phyloP scores from a whole-genome alignment of 23 tunicate genomes.

The Corella eumyota region DNA sequence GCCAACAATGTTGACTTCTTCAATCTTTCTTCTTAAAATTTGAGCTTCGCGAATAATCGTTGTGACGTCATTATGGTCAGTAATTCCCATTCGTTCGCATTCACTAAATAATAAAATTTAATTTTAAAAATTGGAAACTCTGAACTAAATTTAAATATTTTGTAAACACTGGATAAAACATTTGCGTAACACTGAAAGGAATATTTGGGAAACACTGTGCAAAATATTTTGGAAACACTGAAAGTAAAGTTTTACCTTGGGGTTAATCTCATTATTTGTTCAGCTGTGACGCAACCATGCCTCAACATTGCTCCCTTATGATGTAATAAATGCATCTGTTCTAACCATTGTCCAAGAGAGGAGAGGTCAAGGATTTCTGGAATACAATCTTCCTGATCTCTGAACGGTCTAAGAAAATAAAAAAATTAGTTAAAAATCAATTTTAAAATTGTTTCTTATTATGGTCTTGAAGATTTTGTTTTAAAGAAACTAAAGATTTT shows the following conservation, averaged over 20 bases:
- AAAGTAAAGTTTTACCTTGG: too few species aligned
- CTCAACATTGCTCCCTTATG: conserved; percentile 53
- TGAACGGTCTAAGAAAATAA: conserved; percentile 35
- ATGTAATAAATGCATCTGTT: conserved; percentile 59
- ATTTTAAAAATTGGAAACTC: background rate
- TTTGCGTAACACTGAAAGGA: background rate
- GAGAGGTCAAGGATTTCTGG: conserved; percentile 76
- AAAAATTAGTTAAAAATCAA: too few species aligned
- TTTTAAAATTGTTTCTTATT: too few species aligned
- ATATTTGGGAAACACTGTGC: too few species aligned
- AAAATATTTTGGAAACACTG: too few species aligned
- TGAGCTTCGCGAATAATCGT: conserved; percentile 51
- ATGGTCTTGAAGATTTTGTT: too few species aligned
- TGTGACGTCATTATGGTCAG: conserved; percentile 21
- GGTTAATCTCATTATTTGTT: conserved; percentile 71
- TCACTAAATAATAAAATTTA: conserved; percentile 35
- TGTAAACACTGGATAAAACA: too few species aligned
- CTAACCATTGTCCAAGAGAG: conserved; percentile 83
- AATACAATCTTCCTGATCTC: conserved; percentile 70
- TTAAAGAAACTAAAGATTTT: too few species aligned
- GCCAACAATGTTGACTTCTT: conserved; percentile 41
- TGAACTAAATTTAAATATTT: background rate
- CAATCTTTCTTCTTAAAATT: conserved; percentile 32
- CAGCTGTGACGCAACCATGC: conserved; percentile 84
- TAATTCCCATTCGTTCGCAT: conserved; percentile 57